phyloP scores from a whole-genome alignment of 1,140 invertebrate genomes.

The Drosophila jambulina region DNA sequence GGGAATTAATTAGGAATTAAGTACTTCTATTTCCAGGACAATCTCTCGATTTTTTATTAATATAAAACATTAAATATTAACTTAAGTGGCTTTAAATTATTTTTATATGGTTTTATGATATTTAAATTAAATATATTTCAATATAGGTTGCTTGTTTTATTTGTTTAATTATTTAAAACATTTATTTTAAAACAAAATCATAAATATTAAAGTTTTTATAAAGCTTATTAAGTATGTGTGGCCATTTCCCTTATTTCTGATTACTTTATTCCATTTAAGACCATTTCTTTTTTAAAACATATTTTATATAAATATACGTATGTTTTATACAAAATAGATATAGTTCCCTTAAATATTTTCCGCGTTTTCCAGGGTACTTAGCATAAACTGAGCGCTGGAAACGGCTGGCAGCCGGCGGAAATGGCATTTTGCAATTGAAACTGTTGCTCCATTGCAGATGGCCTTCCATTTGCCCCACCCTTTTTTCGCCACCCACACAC shows the following conservation, averaged over 20 bases:
- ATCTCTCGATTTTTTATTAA: neutral
- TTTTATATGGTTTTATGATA: neutral
- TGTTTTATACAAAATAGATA: neutral
- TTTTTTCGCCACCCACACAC: neutral
- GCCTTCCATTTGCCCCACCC: neutral
- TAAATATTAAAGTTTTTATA: neutral
- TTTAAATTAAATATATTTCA: neutral
- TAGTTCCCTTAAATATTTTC: neutral
- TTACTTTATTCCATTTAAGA: neutral
- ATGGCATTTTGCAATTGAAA: slow-evolving; percentile 68
- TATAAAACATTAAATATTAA: neutral
- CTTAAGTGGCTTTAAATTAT: neutral
- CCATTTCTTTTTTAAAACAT: neutral
- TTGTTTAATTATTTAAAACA: neutral
- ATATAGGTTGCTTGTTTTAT: too few species aligned
- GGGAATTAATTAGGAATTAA: neutral
- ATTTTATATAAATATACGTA: neutral
- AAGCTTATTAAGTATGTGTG: neutral
- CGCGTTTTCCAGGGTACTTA: neutral
- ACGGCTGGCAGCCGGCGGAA: slow-evolving; percentile 57
- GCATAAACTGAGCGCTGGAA: slow-evolving; percentile 21
- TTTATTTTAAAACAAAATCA: neutral
- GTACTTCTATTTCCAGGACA: neutral
- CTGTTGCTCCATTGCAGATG: slow-evolving; percentile 48
- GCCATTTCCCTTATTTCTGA: neutral